A percentile compares a stretch with the other conserved stretches of the same genome.
These are phyloP conservation scores for Campoplex capitator DNA, from an alignment of 2,888 invertebrate genomes.

Conservation along the genomic window DNA sequence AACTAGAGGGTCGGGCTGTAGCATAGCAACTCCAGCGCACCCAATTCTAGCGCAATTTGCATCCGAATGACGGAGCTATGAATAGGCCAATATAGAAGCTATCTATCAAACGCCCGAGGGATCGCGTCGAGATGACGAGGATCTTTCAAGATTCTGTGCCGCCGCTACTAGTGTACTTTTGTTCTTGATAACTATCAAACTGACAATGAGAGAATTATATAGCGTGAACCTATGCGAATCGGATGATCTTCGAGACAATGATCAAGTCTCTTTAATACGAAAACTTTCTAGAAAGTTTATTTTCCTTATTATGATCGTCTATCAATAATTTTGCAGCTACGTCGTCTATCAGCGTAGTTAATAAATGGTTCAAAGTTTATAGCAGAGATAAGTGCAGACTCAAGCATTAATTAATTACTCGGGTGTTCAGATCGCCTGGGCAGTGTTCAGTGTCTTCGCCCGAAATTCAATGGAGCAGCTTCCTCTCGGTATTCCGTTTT, in stretches of 20 bases:
- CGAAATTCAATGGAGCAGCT: background rate
- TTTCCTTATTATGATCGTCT: background rate
- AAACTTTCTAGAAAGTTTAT: background rate
- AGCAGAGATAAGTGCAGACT: background rate
- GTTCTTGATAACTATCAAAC: conserved; percentile 24
- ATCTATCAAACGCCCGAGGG: conserved; percentile 66
- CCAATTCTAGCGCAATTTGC: conserved; percentile 72
- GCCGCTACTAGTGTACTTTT: conserved; percentile 17
- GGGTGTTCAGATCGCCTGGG: background rate
- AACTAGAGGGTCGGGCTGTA: conserved; percentile 34
- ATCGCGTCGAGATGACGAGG: conserved; percentile 44
- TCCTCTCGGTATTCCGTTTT: background rate
- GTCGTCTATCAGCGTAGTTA: too few relatives aligned
- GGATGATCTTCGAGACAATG: background rate
- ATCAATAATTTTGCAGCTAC: background rate
- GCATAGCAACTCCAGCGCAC: conserved; percentile 52
- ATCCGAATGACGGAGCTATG: conserved; percentile 70
- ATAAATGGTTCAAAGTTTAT: background rate
- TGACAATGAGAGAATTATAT: background rate
- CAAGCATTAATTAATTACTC: background rate
- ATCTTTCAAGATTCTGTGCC: conserved; percentile 50
- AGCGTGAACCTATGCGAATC: background rate
- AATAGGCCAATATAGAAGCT: conserved; percentile 70
- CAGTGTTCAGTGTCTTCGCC: background rate
- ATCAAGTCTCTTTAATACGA: background rate